phyloP scores from a whole-genome alignment of 2,888 invertebrate species.

The Patella depressa region DNA sequence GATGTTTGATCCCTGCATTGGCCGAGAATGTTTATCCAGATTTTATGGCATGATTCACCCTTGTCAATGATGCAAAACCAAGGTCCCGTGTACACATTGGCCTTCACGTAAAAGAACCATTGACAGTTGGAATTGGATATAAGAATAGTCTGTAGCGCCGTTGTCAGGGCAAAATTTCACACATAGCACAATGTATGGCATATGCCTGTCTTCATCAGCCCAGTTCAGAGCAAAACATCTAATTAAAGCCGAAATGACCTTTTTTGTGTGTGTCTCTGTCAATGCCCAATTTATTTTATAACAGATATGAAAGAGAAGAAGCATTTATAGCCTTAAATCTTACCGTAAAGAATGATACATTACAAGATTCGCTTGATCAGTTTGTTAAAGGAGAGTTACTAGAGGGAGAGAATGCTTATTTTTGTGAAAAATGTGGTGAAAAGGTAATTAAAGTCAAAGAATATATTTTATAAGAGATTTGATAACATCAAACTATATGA shows the following conservation, averaged over 20 bases:
- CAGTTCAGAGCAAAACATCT: too few species aligned
- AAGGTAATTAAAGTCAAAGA: constrained; percentile 66
- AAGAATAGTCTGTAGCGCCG: too few species aligned
- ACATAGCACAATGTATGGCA: too few species aligned
- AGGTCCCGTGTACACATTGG: too few species aligned
- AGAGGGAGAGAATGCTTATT: constrained; percentile 75
- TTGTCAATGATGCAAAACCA: too few species aligned
- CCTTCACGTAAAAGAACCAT: too few species aligned
- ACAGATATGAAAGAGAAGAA: constrained; percentile 74
- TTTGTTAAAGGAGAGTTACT: constrained; percentile 75
- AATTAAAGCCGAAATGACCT: not conserved
- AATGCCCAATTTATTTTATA: not conserved
- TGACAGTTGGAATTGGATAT: too few species aligned
- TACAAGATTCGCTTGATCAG: constrained; percentile 74
- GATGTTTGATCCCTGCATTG: too few species aligned
- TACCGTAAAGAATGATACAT: constrained; percentile 72
- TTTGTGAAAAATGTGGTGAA: constrained; percentile 74
- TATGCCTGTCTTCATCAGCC: too few species aligned
- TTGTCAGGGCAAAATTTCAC: too few species aligned
- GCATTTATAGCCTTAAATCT: constrained; percentile 73
- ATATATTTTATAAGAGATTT: not conserved
- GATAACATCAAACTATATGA: not conserved
- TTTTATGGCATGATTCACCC: too few species aligned
- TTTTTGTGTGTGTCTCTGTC: not conserved
- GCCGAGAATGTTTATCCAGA: too few species aligned